phyloP scores from a whole-genome alignment of 2,888 invertebrate genomes.

The Zelleria hepariella region DNA sequence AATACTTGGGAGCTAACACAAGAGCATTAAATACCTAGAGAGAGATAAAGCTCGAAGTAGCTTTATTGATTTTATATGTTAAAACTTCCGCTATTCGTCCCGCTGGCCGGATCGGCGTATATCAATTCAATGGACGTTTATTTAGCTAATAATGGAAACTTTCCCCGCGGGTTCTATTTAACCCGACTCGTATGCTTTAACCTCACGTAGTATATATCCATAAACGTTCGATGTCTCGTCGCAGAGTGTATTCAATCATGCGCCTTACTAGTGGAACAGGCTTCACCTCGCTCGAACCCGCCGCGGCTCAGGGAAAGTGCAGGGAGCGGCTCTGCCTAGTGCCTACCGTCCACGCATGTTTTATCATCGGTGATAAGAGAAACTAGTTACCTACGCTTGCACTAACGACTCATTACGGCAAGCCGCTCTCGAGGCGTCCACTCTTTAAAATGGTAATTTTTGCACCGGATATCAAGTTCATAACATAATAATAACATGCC shows the following conservation, averaged over 20 bases:
- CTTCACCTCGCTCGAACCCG: constrained; percentile 42
- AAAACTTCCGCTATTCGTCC: constrained; percentile 8
- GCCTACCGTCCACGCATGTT: constrained; percentile 47
- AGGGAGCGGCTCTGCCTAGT: constrained; percentile 43
- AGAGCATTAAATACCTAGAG: not conserved
- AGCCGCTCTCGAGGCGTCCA: constrained; percentile 23
- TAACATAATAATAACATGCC: constrained; percentile 9
- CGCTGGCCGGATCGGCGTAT: constrained; percentile 6
- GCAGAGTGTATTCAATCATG: constrained; percentile 45
- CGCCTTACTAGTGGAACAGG: constrained; percentile 38
- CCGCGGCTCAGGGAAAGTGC: constrained; percentile 49
- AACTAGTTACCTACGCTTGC: constrained; percentile 40
- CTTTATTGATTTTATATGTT: constrained; percentile 2
- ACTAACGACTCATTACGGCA: constrained; percentile 42
- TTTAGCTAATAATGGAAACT: constrained; percentile 27
- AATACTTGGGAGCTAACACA: not conserved
- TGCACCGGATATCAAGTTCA: constrained; percentile 19
- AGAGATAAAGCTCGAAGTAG: not conserved
- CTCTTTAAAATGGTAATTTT: constrained; percentile 17
- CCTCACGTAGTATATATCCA: constrained; percentile 44
- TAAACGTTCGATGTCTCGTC: constrained; percentile 36
- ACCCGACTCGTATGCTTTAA: constrained; percentile 43
- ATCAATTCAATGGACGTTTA: constrained; percentile 14
- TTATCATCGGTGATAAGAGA: constrained; percentile 67
- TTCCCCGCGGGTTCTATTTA: constrained; percentile 36